phyloP scores from a whole-genome alignment of 2,888 invertebrate genomes.

The Lypha dubia region DNA sequence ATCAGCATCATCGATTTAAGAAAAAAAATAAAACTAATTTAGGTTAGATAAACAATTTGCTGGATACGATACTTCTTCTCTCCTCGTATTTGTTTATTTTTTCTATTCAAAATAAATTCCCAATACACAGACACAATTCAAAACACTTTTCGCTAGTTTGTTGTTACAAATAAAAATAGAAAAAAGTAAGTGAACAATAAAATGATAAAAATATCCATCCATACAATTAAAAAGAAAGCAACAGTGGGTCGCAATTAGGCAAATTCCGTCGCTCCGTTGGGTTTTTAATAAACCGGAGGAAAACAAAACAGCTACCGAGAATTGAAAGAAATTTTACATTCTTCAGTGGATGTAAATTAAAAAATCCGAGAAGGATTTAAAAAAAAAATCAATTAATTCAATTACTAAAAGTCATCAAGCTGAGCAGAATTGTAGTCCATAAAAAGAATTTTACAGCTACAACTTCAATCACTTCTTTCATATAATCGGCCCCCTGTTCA shows the following conservation, averaged over 20 bases:
- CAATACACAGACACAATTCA: constrained; percentile 42
- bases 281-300: background rate
- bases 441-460: background rate
- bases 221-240: background rate
- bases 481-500: constrained; percentile 27
- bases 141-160: constrained; percentile 16
- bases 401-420: no score
- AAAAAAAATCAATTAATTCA: no score
- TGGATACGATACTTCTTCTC: no score
- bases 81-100: constrained; percentile 10
- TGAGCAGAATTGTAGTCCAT: no score
- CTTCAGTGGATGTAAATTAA: no score
- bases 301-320: no score
- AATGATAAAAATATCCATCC: background rate
- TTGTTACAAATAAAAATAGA: no score
- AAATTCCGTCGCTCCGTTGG: background rate
- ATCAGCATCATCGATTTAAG: constrained; percentile 15
- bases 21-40: constrained; percentile 14
- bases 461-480: background rate
- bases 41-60: constrained; percentile 55
- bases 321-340: no score
- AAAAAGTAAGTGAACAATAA: constrained; percentile 1
- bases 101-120: constrained; percentile 22
- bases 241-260: background rate
- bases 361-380: no score